A percentile compares a stretch with the other conserved stretches of the same genome.
Conservation (phyloP, 2,888 invertebrate species). For the Geophilus truncorum region DNA sequence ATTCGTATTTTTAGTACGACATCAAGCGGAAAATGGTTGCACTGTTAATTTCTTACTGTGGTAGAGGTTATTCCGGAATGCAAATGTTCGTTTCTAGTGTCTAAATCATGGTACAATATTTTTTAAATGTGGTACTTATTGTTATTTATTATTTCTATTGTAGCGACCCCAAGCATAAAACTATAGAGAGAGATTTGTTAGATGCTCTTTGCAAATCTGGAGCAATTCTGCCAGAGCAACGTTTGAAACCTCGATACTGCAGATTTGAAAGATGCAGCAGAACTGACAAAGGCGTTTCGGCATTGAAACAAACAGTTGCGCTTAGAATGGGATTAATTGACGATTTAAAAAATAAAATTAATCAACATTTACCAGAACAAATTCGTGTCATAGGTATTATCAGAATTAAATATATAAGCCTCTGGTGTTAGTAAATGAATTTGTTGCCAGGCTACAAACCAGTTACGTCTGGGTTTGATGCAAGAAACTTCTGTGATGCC, state of each 20-base stretch:
- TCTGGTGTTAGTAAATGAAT: constrained; percentile 3
- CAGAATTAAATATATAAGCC: too few relatives aligned
- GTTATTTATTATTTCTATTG: not conserved
- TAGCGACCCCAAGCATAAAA: constrained; percentile 76
- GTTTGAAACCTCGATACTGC: constrained; percentile 69
- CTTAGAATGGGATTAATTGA: constrained; percentile 66
- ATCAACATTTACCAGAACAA: constrained; percentile 71
- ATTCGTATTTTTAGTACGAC: too few relatives aligned
- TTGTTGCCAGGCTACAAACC: constrained; percentile 56
- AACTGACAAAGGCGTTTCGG: constrained; percentile 97
- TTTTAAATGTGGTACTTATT: not conserved
- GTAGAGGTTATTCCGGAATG: constrained; percentile 91
- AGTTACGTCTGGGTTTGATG: constrained; percentile 89
- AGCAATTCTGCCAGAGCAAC: constrained; percentile 74
- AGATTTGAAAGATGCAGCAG: constrained; percentile 92
- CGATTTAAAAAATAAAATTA: constrained; percentile 60
- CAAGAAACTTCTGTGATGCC: constrained; percentile 84
- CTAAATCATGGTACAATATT: too few relatives aligned
- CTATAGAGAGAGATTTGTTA: constrained; percentile 88
- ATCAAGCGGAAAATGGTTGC: constrained; percentile 67
- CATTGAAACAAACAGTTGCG: constrained; percentile 81
- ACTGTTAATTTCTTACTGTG: constrained; percentile 81
- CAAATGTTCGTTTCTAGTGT: too few relatives aligned
- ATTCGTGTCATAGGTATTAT: constrained; percentile 78
- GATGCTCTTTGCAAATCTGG: constrained; percentile 71